A percentile compares a stretch with the other conserved stretches of the same genome.
These are phyloP conservation scores for Malachius bipustulatus DNA, from an alignment of 2,888 invertebrate species.

Conservation along the genomic window DNA sequence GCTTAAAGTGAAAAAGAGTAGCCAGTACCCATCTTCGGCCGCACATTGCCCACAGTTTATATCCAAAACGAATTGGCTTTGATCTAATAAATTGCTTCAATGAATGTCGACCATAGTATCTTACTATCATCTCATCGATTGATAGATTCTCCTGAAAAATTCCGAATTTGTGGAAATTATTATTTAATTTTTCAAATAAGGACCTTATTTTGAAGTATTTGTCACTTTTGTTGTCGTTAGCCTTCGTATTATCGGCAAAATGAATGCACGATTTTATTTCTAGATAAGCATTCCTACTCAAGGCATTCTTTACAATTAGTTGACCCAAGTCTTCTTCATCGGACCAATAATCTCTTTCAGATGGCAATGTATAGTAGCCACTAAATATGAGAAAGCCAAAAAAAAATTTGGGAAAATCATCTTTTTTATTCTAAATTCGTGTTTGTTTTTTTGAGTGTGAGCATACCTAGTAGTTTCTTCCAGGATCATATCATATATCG, in stretches of 20 bases:
- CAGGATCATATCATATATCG: too few relatives aligned
- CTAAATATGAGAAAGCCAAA: too few relatives aligned
- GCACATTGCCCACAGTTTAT: slow-evolving; percentile 16
- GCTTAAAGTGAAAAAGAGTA: slow-evolving; percentile 14
- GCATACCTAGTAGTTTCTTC: too few relatives aligned
- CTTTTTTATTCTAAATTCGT: too few relatives aligned
- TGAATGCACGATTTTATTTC: slow-evolving; percentile 11
- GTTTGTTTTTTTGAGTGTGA: too few relatives aligned
- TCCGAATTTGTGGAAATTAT: slow-evolving; percentile 12
- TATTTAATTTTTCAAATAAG: slow-evolving; percentile 12
- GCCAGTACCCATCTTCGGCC: too few relatives aligned
- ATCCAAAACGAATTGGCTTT: slow-evolving; percentile 17
- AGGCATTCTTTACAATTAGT: too few relatives aligned
- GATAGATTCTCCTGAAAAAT: slow-evolving; percentile 15
- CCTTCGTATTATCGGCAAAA: slow-evolving; percentile 14
- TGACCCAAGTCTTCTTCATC: too few relatives aligned
- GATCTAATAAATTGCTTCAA: slow-evolving; percentile 14
- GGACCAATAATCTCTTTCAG: too few relatives aligned
- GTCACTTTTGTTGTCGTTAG: slow-evolving; percentile 13
- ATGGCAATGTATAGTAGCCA: too few relatives aligned
- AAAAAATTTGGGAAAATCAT: too few relatives aligned
- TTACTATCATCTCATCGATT: slow-evolving; percentile 16
- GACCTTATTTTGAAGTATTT: slow-evolving; percentile 15
- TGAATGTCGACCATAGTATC: slow-evolving; percentile 15
- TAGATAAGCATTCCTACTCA: slow-evolving; percentile 12